Base-by-base conservation (phyloP, 37 sponge, comb jelly and placozoan species). In the Trichoplax adhaerens region DNA sequence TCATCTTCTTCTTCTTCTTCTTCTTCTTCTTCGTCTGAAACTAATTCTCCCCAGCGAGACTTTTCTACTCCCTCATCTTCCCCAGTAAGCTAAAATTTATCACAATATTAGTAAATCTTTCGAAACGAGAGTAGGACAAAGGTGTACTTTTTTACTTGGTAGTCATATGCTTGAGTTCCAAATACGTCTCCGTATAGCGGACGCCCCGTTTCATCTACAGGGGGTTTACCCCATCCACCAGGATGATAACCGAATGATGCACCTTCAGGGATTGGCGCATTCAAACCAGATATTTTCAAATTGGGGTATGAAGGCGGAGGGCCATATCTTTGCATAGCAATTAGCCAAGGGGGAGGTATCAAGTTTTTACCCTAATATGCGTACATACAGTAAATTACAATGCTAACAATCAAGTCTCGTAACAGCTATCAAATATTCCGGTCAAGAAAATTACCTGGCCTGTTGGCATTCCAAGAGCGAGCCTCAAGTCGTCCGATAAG, bases 151-250 rank as follows among this genome's bases (percentile, higher is more conserved):
- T 29, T 29, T 29, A 29, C 29, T 29, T 29, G 29, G 29, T 29
- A 29, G 29, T 29, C 83, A 67, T 82, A 72, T 10, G 71, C 69
- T 48, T 88, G 81, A 60, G 91, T 76, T 2, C 98, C 98, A 79
- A 95, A 95, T 70, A 95, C 98, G 64, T 95, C 98, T 8, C 98
- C 98, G 75, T 95, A 95, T 52, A 95, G 81, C n/a, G 98, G 92
- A n/a, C 89, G 79, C 1, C 98, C 98, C 54, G 71, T 65, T 69
- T 95, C 91, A 73, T 95, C 93, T 59, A 95, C 98, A 56, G 98
- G 98, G 54, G 98, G 98, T 70, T 95, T 95, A 4, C 98, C 98
- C 98, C 98, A 95, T 5, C 98, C 98, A 83, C 91, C 97, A 70
- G 83, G 77, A 78, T 81, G 91, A 68, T 89, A 93, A 1, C 90